Conservation (phyloP, 2,113 vertebrate species). For the Myocastor coypus region DNA sequence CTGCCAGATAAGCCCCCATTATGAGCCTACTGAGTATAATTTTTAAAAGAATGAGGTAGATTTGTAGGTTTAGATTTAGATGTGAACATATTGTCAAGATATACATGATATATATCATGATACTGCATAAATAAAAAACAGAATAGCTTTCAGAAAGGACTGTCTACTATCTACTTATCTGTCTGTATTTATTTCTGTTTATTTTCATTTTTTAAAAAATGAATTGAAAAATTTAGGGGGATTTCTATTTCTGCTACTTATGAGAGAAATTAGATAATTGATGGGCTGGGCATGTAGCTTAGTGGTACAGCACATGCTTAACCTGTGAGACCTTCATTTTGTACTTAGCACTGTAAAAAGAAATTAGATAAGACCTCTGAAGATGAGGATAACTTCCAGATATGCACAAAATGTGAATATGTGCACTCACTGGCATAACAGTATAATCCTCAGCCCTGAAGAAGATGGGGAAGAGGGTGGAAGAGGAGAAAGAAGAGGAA, state of each 20-base stretch:
- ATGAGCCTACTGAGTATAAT: background rate
- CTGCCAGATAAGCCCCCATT: no score
- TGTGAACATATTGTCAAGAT: background rate
- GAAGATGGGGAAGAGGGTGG: background rate
- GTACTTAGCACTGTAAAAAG: background rate
- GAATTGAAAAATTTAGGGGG: background rate
- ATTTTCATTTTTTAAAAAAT: background rate
- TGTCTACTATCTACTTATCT: background rate
- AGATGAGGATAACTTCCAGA: background rate
- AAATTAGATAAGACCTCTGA: background rate
- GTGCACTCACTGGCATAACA: background rate
- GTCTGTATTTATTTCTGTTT: background rate
- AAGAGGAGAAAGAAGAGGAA: background rate
- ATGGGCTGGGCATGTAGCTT: background rate
- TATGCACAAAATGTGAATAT: background rate
- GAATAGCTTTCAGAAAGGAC: background rate
- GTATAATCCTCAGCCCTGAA: background rate
- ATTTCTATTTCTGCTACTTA: constrained; percentile 31
- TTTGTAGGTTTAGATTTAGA: background rate
- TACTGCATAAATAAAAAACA: background rate
- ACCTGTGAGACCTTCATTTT: background rate
- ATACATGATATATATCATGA: background rate
- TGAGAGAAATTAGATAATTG: background rate
- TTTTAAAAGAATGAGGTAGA: background rate
- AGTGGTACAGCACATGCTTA: background rate